A percentile compares a stretch with the other conserved stretches of the same genome.
phyloP scores from a whole-genome alignment of 1,140 invertebrate genomes.

The Atta colombica region DNA sequence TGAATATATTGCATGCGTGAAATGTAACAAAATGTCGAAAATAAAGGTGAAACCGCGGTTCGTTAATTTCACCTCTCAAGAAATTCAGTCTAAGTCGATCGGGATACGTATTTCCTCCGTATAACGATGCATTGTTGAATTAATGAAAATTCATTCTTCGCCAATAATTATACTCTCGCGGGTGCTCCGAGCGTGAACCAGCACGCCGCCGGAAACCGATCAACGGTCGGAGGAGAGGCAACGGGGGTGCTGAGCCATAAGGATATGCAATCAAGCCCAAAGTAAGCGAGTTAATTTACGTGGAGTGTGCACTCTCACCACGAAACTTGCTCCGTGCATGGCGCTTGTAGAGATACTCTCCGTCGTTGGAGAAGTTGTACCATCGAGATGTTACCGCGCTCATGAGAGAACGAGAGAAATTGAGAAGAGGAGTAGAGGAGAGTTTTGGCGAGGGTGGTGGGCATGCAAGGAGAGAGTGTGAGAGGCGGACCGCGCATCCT shows the following conservation, averaged over 20 bases:
- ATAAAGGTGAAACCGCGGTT: neutral
- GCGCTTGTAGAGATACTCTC: slow-evolving; percentile 72
- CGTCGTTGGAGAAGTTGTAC: slow-evolving; percentile 79
- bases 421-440: slow-evolving; percentile 9
- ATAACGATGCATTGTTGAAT: slow-evolving; percentile 51
- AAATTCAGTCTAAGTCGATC: slow-evolving; percentile 40
- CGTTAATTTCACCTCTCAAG: slow-evolving; percentile 41
- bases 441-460: slow-evolving; percentile 28
- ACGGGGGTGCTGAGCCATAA: slow-evolving; percentile 70
- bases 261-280: slow-evolving; percentile 81
- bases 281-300: slow-evolving; percentile 83
- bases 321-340: slow-evolving; percentile 79
- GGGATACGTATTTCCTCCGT: slow-evolving; percentile 38
- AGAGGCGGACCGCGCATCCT: slow-evolving; percentile 41
- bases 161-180: slow-evolving; percentile 59
- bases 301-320: slow-evolving; percentile 81
- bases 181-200: slow-evolving; percentile 41
- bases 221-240: slow-evolving; percentile 52
- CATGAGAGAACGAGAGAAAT: slow-evolving; percentile 68
- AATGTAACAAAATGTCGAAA: neutral
- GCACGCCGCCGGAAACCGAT: slow-evolving; percentile 61
- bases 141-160: slow-evolving; percentile 63
- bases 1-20: neutral
- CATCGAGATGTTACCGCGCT: slow-evolving; percentile 79
- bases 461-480: neutral